Base-by-base conservation (phyloP, 2,113 vertebrate genomes). In the Cochlearius cochlearius region DNA sequence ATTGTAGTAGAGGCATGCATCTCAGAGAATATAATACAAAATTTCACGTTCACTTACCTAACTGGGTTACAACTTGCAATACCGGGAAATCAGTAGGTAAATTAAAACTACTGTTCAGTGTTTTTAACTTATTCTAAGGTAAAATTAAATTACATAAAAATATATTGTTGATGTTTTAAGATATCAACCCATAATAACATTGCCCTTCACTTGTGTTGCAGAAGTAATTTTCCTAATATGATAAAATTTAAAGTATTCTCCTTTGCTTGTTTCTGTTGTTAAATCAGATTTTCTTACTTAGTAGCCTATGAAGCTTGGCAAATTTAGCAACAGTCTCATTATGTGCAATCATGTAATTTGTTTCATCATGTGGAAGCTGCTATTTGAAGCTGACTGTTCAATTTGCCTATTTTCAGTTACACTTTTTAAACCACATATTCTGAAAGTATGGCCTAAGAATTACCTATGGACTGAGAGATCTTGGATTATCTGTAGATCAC, bases 301-400 rank as follows among this genome's bases (percentile, higher is more conserved):
- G 84, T 66, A 4, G 38, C 62, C 59, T 95, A 62, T 72, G 77
- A 92, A 92, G 56, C 92, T 78, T 82, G 29, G 69, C 55, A 84
- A 96, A 94, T 92, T 90, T 95, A 97, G 84, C 66, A 79, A 26
- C 62, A 50, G 59, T 25, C 71, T 86, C 80, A 94, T 95, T 96
- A 78, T 71, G n/a, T 88, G 76, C 78, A 94, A 72, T 92, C 90
- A 90, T 77, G 52, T 79, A 77, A 82, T 96, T 94, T 89, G 49
- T 80, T 96, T 95, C 93, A 78, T 94, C 75, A 30, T 92, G 89
- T 82, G 59, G 85, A 80, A 91, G 68, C 88, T 87, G 59, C 85
- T 94, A 45, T 87, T 73, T 79, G 93, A 95, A 94, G 41, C 67
- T 72, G 50, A 34, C 60, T 81, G 34, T 68, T 86, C 1, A 1